A percentile compares a stretch with the other conserved stretches of the same genome.
Conservation (phyloP, 2,888 invertebrate genomes). For the Frankliniella fusca region DNA sequence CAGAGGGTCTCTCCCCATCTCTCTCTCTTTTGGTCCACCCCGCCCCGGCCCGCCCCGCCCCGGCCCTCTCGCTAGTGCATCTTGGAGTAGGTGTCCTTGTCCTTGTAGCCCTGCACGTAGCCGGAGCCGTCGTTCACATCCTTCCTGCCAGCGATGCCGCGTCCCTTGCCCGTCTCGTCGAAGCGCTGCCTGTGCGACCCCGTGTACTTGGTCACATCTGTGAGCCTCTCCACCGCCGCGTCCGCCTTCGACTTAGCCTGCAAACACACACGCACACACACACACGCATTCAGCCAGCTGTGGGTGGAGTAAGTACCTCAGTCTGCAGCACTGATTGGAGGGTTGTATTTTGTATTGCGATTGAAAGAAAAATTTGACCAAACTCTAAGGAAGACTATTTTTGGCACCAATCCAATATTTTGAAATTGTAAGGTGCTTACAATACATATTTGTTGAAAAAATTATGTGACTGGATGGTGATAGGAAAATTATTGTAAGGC, state of each 20-base stretch:
- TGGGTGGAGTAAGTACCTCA: neutral
- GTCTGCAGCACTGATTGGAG: too few species aligned
- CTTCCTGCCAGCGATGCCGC: constrained; percentile 78
- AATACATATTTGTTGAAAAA: too few species aligned
- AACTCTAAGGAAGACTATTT: too few species aligned
- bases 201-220: constrained; percentile 82
- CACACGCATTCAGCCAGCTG: neutral
- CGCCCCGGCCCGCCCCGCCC: neutral
- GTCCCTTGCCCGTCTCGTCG: constrained; percentile 78
- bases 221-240: constrained; percentile 67
- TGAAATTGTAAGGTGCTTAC: too few species aligned
- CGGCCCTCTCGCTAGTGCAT: constrained; percentile 46
- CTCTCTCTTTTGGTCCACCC: neutral
- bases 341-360: too few species aligned
- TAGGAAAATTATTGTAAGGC: too few species aligned
- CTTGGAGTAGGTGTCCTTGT: constrained; percentile 71
- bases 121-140: constrained; percentile 69
- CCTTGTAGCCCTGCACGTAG: constrained; percentile 80
- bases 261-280: neutral
- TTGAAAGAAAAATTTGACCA: too few species aligned
- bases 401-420: too few species aligned
- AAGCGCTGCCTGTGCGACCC: constrained; percentile 84
- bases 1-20: neutral
- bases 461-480: too few species aligned
- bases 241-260: constrained; percentile 42